Evolutionary conservation across 1,140 invertebrate species (phyloP).

Genomic region (Ips typographus): DNA sequence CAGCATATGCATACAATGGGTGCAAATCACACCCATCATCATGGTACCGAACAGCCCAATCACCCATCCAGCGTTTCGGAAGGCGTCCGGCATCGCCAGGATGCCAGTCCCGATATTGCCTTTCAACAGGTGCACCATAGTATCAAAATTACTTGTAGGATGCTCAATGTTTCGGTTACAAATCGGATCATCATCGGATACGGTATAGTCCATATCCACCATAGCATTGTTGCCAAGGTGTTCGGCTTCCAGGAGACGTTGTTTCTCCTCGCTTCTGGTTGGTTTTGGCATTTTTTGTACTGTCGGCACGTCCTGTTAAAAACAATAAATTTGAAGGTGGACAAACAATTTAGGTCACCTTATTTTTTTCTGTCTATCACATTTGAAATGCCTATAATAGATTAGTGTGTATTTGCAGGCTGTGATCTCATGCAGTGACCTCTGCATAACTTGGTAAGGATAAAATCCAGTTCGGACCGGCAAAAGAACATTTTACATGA

Average conservation of each 20-base stretch:
- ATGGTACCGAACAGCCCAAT: conserved; percentile 68
- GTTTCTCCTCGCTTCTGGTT: conserved; percentile 51
- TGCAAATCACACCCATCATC: conserved; percentile 76
- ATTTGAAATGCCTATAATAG: too few species aligned
- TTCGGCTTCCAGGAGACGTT: conserved; percentile 55
- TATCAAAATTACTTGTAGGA: conserved; percentile 79
- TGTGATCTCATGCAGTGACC: too few species aligned
- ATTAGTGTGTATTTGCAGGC: too few species aligned
- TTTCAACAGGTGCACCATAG: conserved; percentile 77
- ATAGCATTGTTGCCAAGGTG: conserved; percentile 39
- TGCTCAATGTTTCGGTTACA: conserved; percentile 68
- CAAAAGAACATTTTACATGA: too few species aligned
- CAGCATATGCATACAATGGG: conserved; percentile 86
- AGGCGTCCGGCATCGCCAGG: conserved; percentile 80
- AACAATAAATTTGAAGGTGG: too few species aligned
- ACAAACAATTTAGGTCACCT: too few species aligned
- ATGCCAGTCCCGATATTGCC: conserved; percentile 59
- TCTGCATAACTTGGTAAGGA: too few species aligned
- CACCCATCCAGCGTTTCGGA: conserved; percentile 74
- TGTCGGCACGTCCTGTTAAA: too few species aligned
- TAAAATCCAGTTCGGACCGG: too few species aligned
- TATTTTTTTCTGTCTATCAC: too few species aligned
- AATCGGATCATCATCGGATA: conserved; percentile 59
- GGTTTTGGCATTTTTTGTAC: too few species aligned
- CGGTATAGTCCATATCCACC: conserved; percentile 49